These are phyloP conservation scores for Pitangus sulphuratus DNA, from an alignment of 2,797 vertebrate genomes.

Conservation along the genomic window DNA sequence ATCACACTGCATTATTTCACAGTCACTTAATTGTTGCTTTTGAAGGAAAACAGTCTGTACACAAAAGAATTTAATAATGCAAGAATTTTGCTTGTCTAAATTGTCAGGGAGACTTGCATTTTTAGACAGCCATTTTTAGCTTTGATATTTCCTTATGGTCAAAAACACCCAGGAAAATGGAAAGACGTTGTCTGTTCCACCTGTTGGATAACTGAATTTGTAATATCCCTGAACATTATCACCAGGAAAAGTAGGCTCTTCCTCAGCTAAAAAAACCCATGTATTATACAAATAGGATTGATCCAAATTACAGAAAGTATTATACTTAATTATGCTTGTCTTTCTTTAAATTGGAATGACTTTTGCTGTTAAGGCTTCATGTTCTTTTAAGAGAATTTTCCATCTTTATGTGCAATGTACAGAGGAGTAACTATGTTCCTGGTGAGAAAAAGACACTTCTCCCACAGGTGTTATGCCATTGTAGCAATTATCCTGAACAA, in stretches of 20 bases:
- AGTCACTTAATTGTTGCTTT: neutral
- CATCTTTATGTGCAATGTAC: neutral
- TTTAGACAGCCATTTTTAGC: neutral
- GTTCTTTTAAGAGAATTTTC: neutral
- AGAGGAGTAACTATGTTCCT: conserved; percentile 1
- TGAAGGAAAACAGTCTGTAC: neutral
- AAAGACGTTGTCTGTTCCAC: neutral
- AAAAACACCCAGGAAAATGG: neutral
- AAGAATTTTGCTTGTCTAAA: neutral
- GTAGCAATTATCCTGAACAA: conserved; percentile 42
- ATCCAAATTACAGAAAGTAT: neutral
- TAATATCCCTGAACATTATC: neutral
- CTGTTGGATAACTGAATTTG: neutral
- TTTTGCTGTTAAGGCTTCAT: neutral
- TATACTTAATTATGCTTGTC: neutral
- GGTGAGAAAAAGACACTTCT: neutral
- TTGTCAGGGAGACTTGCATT: neutral
- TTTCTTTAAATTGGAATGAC: neutral
- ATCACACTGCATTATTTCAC: neutral
- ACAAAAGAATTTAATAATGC: neutral
- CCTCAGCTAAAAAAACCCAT: accelerated
- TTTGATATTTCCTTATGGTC: neutral
- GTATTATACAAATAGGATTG: neutral
- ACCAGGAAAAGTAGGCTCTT: neutral
- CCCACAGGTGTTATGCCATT: neutral